Evolutionary conservation across 2,888 invertebrate genomes (phyloP), one percentile per base, ranked within the genome.

Genomic region (Caenorhabditis uteleia): DNA sequence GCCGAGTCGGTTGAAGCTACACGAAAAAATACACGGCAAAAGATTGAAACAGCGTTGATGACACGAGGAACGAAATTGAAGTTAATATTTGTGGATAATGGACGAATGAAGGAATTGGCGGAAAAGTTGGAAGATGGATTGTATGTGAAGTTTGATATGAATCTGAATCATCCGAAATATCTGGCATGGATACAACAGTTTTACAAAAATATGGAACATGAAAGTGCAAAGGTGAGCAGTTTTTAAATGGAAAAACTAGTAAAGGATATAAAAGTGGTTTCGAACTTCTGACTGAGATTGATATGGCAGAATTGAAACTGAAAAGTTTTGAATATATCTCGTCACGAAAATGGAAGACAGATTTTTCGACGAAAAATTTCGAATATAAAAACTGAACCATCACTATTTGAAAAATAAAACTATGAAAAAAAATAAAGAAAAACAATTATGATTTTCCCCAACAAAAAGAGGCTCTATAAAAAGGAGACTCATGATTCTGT

Each of bases 111-210:
- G 18, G 48, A 39, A 5, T 20, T 64, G 4, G 53, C 42, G 14
- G 50, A 48, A 4, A 25, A 54, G 7, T 40, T 64, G 8, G 64
- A 64, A 23, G 57, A 49, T 16, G 39, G 29, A 20, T 29, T 64
- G 3, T 64, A 42, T 33, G 33, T 40, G 4, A 53, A 45, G 16
- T 53, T 43, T 27, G 46, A 64, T 38, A 29, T 44, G 2, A 53
- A 64, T 34, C 18, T 49, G 3, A 38, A 38, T 3, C 44, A 58
- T 42, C 64, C 64, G n/a, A 57, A 50, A 8, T 64, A 64, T 21
- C 48, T 48, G 2, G 40, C 21, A 2, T 64, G 64, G 64, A 53
- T 46, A 20, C 53, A 54, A n/a, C 64, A 64, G 31, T 64, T 58
- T 40, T 18, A 49, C 8, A 39, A 48, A 3, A 64, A 57, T 25